phyloP scores from a whole-genome alignment of 2,888 invertebrate genomes.

The Hedychridium roseum region DNA sequence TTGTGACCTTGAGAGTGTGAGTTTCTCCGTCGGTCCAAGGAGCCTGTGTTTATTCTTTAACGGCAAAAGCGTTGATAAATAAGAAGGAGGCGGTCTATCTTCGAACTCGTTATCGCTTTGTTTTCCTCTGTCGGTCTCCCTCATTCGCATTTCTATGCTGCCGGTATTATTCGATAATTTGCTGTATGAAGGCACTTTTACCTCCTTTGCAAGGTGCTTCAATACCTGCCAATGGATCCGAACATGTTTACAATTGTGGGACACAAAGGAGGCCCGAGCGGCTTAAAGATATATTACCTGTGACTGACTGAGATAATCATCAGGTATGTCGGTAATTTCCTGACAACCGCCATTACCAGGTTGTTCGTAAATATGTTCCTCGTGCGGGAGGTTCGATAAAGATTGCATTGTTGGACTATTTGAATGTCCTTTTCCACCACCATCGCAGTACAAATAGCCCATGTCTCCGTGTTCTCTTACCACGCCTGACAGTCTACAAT shows the following conservation, averaged over 20 bases:
- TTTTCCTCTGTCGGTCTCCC: conserved; percentile 53
- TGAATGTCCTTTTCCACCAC: conserved; percentile 59
- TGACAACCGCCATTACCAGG: conserved; percentile 61
- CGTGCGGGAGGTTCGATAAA: conserved; percentile 55
- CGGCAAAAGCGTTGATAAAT: conserved; percentile 53
- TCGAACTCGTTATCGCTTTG: conserved; percentile 52
- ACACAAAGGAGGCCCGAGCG: background rate
- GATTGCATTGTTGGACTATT: conserved; percentile 64
- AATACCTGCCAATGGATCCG: conserved; percentile 71
- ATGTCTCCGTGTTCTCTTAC: conserved; percentile 60
- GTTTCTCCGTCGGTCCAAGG: conserved; percentile 66
- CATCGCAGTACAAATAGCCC: conserved; percentile 59
- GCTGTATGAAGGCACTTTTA: conserved; percentile 61
- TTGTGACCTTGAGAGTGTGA: conserved; percentile 80
- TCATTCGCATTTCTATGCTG: conserved; percentile 53
- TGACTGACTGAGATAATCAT: conserved; percentile 83
- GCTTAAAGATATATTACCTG: conserved; percentile 68
- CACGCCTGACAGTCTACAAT: conserved; percentile 57
- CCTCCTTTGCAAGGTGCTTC: conserved; percentile 86
- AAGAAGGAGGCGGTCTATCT: conserved; percentile 52
- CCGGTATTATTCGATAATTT: conserved; percentile 48
- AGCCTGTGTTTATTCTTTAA: conserved; percentile 56
- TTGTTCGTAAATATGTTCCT: conserved; percentile 59
- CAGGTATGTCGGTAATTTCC: conserved; percentile 86
- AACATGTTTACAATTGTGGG: too few species aligned